Conservation (phyloP, 2,888 invertebrate species). For the Noctua janthe region DNA sequence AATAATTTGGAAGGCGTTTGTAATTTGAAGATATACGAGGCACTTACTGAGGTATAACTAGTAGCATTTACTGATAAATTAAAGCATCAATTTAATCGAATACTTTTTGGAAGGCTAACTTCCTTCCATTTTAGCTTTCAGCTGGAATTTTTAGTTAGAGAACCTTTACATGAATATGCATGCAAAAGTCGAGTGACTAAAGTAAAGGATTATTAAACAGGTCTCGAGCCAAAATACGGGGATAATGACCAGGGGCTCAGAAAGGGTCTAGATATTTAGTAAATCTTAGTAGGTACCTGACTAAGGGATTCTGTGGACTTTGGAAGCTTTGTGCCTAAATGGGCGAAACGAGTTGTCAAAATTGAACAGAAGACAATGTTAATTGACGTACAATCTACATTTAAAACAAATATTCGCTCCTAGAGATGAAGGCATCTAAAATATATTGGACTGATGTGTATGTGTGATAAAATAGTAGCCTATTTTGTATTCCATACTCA, state of each 20-base stretch:
- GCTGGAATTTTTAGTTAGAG: slow-evolving; percentile 10
- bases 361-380: slow-evolving; percentile 8
- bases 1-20: slow-evolving; percentile 34
- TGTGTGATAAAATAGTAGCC: too few relatives aligned
- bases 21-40: slow-evolving; percentile 23
- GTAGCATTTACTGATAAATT: slow-evolving; percentile 3
- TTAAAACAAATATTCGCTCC: background rate
- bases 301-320: slow-evolving; percentile 44
- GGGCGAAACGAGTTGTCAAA: slow-evolving; percentile 30
- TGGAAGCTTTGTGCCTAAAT: slow-evolving; percentile 14
- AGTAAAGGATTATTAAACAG: slow-evolving; percentile 49
- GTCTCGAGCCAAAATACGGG: slow-evolving; percentile 36
- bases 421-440: background rate
- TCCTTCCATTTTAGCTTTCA: background rate
- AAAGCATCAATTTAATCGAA: background rate
- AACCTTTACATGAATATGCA: slow-evolving; percentile 44
- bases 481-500: too few relatives aligned
- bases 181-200: slow-evolving; percentile 30
- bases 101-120: background rate
- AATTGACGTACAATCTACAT: background rate
- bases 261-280: slow-evolving; percentile 56
- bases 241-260: slow-evolving; percentile 46
- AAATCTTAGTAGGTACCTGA: slow-evolving; percentile 47
- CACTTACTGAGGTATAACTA: slow-evolving; percentile 12
- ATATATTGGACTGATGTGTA: background rate